These are phyloP conservation scores for Platynereis dumerilii DNA, from an alignment of 2,888 invertebrate species.

Conservation along the genomic window DNA sequence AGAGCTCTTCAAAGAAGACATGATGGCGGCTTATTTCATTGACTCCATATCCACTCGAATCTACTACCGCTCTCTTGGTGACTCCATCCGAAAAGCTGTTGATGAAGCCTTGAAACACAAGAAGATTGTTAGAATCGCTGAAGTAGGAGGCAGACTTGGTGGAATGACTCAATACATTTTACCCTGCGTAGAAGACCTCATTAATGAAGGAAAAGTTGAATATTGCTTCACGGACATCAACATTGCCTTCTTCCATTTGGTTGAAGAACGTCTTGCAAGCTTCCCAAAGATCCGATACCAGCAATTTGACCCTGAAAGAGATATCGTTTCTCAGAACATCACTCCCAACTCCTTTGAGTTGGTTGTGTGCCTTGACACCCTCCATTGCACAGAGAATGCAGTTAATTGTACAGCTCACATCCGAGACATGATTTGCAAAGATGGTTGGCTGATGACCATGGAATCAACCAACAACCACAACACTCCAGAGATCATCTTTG, in stretches of 20 bases:
- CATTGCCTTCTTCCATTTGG: constrained; percentile 21
- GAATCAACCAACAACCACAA: constrained; percentile 19
- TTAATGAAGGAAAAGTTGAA: constrained; percentile 20
- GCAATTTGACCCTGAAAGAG: constrained; percentile 19
- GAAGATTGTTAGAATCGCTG: constrained; percentile 16
- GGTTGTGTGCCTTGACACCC: constrained; percentile 21
- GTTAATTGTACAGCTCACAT: constrained; percentile 11
- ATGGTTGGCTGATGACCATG: constrained; percentile 24
- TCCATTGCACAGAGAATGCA: constrained; percentile 18
- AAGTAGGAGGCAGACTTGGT: constrained; percentile 26
- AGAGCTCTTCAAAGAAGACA: constrained; percentile 25
- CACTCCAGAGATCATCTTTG: constrained; percentile 23
- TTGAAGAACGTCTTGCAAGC: constrained; percentile 12
- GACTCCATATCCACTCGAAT: constrained; percentile 23
- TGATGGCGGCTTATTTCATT: constrained; percentile 20
- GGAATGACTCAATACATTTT: constrained; percentile 20
- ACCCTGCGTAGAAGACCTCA: constrained; percentile 7
- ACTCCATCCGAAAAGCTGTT: constrained; percentile 14
- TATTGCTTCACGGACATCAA: constrained; percentile 25
- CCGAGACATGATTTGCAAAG: constrained; percentile 18
- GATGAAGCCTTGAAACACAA: constrained; percentile 17
- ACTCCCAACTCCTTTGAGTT: constrained; percentile 14
- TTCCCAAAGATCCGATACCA: constrained; percentile 21
- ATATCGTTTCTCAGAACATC: constrained; percentile 15
- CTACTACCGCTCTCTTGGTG: constrained; percentile 17